phyloP scores from a whole-genome alignment of 1,140 invertebrate genomes.

The Ericerus pela region DNA sequence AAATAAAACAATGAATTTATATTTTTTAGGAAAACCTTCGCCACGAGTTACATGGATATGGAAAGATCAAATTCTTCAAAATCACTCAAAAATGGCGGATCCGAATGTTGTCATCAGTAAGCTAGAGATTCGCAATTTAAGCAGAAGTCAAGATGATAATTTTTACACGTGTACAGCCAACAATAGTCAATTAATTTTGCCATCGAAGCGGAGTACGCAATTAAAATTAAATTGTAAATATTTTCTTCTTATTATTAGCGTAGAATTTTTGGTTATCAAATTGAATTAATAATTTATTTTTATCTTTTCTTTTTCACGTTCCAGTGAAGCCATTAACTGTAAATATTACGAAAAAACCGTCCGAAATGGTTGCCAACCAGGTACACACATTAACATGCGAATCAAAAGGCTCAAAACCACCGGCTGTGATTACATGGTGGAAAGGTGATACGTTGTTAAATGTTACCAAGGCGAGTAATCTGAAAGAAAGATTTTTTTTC shows the following conservation, averaged over 20 bases:
- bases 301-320: constrained; percentile 18
- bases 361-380: constrained; percentile 43
- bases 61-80: constrained; percentile 32
- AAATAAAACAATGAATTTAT: background rate
- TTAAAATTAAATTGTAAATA: constrained; percentile 55
- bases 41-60: constrained; percentile 74
- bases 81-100: constrained; percentile 32
- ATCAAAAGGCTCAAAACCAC: constrained; percentile 31
- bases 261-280: background rate
- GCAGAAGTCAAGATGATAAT: constrained; percentile 57
- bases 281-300: background rate
- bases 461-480: constrained; percentile 36
- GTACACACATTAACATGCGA: constrained; percentile 36
- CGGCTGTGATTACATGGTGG: constrained; percentile 32
- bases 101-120: constrained; percentile 35
- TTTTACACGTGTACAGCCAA: constrained; percentile 67
- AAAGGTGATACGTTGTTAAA: constrained; percentile 17
- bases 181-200: constrained; percentile 58
- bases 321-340: constrained; percentile 54
- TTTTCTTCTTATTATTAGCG: background rate
- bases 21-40: constrained; percentile 52
- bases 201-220: constrained; percentile 40
- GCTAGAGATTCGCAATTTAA: constrained; percentile 38
- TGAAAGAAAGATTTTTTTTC: too few relatives aligned
- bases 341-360: constrained; percentile 44